A percentile compares a stretch with the other conserved stretches of the same genome.
Conservation (phyloP, 2,113 vertebrate species). For the Ailurus styani region DNA sequence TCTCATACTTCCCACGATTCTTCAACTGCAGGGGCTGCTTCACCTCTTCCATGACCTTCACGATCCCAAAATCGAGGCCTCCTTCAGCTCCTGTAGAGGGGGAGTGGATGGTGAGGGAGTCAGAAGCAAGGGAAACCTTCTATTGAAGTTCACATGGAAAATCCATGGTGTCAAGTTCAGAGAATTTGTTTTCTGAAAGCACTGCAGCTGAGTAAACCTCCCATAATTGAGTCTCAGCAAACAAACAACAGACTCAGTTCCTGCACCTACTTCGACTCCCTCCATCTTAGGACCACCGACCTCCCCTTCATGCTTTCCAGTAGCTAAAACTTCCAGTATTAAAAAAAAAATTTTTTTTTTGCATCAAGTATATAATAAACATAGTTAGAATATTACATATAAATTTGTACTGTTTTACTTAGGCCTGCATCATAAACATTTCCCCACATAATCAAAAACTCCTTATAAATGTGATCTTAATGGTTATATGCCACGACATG, state of each 20-base stretch:
- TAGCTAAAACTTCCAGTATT: not conserved
- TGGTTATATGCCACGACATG: not conserved
- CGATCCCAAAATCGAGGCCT: conserved; percentile 87
- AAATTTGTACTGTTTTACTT: not conserved
- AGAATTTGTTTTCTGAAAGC: not conserved
- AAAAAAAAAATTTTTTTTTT: not conserved
- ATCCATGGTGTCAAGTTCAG: not conserved
- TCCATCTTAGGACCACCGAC: not conserved
- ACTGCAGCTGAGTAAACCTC: not conserved
- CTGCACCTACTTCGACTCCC: not conserved
- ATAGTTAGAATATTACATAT: not conserved
- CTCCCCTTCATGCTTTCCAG: not conserved
- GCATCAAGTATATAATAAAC: not conserved
- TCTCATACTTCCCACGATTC: conserved; percentile 91
- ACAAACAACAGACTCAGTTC: not conserved
- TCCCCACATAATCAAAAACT: not conserved
- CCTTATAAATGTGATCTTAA: not conserved
- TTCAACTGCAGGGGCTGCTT: conserved; percentile 85
- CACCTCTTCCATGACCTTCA: conserved; percentile 84
- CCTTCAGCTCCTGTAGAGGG: conserved; percentile 80
- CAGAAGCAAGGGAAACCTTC: not conserved
- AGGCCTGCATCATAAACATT: not conserved
- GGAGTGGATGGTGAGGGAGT: fast-evolving
- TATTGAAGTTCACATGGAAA: not conserved
- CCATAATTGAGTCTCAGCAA: not conserved